Evolutionary conservation across 2,888 invertebrate species (phyloP).

Genomic region (Drosophila paramelanica): DNA sequence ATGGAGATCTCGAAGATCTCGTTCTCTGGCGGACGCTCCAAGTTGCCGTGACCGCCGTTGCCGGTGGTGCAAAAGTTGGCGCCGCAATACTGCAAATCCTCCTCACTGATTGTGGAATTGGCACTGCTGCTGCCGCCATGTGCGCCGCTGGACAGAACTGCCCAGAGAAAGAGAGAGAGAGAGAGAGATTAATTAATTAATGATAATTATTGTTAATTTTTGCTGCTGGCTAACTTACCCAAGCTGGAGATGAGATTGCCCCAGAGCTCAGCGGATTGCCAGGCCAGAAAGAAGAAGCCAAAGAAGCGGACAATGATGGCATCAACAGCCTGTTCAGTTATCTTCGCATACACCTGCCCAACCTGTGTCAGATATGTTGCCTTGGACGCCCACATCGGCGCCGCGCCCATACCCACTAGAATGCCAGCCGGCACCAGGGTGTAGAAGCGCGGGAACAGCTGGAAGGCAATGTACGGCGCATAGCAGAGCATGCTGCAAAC

Average conservation of each 20-base stretch:
- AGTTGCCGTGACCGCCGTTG: conserved; percentile 89
- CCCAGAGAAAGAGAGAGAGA: neutral
- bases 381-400: conserved; percentile 99
- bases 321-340: conserved; percentile 94
- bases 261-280: conserved; percentile 98
- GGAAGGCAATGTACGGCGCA: conserved; percentile 96
- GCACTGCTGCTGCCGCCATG: conserved; percentile 86
- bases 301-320: conserved; percentile 98
- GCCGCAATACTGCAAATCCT: conserved; percentile 88
- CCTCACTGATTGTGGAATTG: conserved; percentile 85
- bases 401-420: conserved; percentile 96
- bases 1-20: conserved; percentile 95
- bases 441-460: conserved; percentile 96
- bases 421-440: conserved; percentile 97
- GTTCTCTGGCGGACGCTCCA: conserved; percentile 92
- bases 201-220: neutral
- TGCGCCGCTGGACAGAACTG: conserved; percentile 90
- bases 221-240: conserved; percentile 69
- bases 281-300: conserved; percentile 99
- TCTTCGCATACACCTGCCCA: conserved; percentile 94
- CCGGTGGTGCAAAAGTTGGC: conserved; percentile 93
- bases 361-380: conserved; percentile 98
- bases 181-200: too few species aligned
- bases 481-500: conserved; percentile 96
- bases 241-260: conserved; percentile 98